phyloP scores from a whole-genome alignment of 2,888 invertebrate species.

The Tiliacea aurago region DNA sequence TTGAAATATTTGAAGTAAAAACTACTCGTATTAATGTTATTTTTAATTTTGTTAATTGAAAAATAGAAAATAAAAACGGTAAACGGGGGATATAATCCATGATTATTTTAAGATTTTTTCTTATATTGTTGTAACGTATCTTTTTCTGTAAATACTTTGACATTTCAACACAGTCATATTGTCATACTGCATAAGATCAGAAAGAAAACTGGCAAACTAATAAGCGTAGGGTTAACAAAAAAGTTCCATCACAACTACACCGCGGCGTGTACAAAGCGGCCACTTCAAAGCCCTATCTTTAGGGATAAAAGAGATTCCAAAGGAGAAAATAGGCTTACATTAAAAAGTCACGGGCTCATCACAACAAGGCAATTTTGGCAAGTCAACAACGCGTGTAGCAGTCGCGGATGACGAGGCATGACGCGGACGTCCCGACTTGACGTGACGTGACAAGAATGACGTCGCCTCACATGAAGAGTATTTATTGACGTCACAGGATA shows the following conservation, averaged over 20 bases:
- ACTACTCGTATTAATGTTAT: not conserved
- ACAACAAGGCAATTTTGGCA: conserved; percentile 80
- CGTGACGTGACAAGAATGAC: conserved; percentile 75
- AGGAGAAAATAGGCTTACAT: conserved; percentile 72
- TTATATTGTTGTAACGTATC: not conserved
- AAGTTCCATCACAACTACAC: conserved; percentile 39
- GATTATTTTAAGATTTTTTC: not conserved
- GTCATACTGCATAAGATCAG: not conserved
- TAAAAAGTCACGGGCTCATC: conserved; percentile 76
- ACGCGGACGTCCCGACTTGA: conserved; percentile 66
- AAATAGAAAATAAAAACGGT: not conserved
- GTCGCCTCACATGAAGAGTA: conserved; percentile 73
- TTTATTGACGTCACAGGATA: conserved; percentile 77
- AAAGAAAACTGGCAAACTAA: conserved; percentile 23
- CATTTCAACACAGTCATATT: too few species aligned
- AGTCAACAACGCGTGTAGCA: conserved; percentile 82
- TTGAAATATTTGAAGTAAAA: not conserved
- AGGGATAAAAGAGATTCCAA: conserved; percentile 69
- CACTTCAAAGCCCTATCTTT: conserved; percentile 59
- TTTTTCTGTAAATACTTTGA: not conserved
- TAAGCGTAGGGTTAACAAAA: conserved; percentile 45
- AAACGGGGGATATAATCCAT: too few species aligned
- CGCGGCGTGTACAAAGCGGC: conserved; percentile 36
- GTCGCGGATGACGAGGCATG: conserved; percentile 76
- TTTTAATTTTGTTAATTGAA: not conserved